Evolutionary conservation across 2,888 invertebrate genomes (phyloP).

Genomic region (Apoda limacodes): DNA sequence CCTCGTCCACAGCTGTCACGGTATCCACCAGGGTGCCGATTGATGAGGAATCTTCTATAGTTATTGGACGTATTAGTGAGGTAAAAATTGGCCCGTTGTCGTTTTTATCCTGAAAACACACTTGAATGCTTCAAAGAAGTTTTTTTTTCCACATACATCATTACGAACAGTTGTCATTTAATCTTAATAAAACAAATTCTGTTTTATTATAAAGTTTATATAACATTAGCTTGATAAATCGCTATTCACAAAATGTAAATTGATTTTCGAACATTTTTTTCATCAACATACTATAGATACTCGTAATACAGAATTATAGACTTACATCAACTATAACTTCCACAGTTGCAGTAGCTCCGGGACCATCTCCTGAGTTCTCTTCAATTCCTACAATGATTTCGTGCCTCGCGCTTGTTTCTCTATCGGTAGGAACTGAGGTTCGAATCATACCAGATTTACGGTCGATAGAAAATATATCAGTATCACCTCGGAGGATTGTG

Average conservation of each 20-base stretch:
- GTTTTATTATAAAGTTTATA: conserved; percentile 2
- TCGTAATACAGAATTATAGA: no score
- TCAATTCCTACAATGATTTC: conserved; percentile 84
- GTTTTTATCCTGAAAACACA: conserved; percentile 80
- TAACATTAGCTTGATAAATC: background rate
- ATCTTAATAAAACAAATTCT: no score
- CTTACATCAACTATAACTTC: conserved; percentile 77
- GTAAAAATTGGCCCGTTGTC: conserved; percentile 91
- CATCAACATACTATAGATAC: no score
- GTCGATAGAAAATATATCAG: conserved; percentile 85
- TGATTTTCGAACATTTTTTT: no score
- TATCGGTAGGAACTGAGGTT: conserved; percentile 81
- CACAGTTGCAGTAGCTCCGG: conserved; percentile 81
- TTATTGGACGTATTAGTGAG: conserved; percentile 83
- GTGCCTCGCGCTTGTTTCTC: conserved; percentile 79
- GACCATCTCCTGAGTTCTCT: conserved; percentile 78
- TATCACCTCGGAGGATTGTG: conserved; percentile 83
- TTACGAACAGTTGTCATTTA: no score
- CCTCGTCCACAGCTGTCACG: conserved; percentile 83
- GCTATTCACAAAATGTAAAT: no score
- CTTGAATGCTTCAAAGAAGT: no score
- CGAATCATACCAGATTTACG: conserved; percentile 82
- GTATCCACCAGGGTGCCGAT: conserved; percentile 85
- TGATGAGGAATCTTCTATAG: conserved; percentile 84
- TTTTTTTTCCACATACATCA: no score